Conservation (phyloP, 37 sponge, comb jelly and placozoan genomes). For the Geodia barretti region DNA sequence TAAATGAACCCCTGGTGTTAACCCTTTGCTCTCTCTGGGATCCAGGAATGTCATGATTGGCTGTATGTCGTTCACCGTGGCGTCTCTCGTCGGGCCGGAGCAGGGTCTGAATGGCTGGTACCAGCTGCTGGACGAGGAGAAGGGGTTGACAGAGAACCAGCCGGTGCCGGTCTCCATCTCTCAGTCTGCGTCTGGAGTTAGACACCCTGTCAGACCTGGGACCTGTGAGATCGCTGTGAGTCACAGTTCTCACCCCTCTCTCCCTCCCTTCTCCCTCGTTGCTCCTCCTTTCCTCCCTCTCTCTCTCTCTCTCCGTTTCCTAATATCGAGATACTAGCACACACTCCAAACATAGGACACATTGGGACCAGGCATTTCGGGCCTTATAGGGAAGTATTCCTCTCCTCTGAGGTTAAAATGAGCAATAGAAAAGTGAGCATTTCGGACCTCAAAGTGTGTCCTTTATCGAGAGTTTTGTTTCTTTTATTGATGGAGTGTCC, state of each 20-base stretch:
- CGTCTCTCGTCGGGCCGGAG: constrained; percentile 49
- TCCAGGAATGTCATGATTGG: constrained; percentile 76
- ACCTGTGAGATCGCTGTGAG: constrained; percentile 46
- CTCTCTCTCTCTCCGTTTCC: not conserved
- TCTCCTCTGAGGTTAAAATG: too few species aligned
- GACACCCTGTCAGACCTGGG: not conserved
- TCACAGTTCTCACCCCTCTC: not conserved
- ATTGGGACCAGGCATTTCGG: too few species aligned
- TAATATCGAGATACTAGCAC: too few species aligned
- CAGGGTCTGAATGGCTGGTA: constrained; percentile 81
- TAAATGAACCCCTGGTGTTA: not conserved
- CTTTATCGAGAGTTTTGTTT: too few species aligned
- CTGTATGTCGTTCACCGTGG: constrained; percentile 69
- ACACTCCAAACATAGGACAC: too few species aligned
- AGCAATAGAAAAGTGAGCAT: too few species aligned
- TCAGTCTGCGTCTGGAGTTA: not conserved
- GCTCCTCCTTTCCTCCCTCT: not conserved
- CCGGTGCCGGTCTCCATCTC: constrained; percentile 45
- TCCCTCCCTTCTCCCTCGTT: not conserved
- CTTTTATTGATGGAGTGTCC: too few species aligned
- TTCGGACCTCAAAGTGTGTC: too few species aligned
- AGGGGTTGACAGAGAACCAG: constrained; percentile 41
- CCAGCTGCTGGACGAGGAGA: constrained; percentile 54
- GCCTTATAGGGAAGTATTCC: too few species aligned
- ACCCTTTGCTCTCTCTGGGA: not conserved